Evolutionary conservation across 2,797 vertebrate genomes (phyloP).

Genomic region (Coracias cyanogaster): DNA sequence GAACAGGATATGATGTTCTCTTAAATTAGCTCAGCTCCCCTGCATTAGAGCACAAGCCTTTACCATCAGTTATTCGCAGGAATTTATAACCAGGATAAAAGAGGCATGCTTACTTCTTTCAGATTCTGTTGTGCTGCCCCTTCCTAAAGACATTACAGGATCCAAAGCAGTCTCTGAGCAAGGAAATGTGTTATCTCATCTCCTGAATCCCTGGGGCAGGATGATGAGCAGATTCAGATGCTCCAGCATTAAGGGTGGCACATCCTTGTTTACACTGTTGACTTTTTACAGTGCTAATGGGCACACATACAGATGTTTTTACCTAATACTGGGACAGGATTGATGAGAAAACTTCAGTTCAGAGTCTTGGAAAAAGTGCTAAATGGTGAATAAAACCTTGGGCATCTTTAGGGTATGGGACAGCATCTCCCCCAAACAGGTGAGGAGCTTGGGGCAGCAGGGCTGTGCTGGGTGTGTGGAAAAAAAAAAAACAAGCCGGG

Average conservation of each 20-base stretch:
- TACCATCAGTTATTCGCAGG: background rate
- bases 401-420: background rate
- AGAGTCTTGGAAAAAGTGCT: background rate
- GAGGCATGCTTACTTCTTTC: background rate
- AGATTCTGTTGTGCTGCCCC: background rate
- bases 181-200: background rate
- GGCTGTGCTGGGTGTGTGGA: background rate
- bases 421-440: background rate
- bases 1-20: background rate
- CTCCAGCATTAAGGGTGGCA: background rate
- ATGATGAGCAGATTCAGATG: background rate
- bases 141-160: background rate
- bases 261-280: background rate
- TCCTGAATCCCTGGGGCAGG: background rate
- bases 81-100: slow-evolving; percentile 2
- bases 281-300: background rate
- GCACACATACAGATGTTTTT: background rate
- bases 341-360: background rate
- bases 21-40: background rate
- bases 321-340: background rate
- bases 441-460: background rate
- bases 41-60: background rate
- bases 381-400: background rate
- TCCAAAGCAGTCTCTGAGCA: background rate
- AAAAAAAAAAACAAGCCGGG: background rate